These are phyloP conservation scores for Oxystoma pomonae DNA, from an alignment of 2,888 invertebrate genomes.

Conservation along the genomic window DNA sequence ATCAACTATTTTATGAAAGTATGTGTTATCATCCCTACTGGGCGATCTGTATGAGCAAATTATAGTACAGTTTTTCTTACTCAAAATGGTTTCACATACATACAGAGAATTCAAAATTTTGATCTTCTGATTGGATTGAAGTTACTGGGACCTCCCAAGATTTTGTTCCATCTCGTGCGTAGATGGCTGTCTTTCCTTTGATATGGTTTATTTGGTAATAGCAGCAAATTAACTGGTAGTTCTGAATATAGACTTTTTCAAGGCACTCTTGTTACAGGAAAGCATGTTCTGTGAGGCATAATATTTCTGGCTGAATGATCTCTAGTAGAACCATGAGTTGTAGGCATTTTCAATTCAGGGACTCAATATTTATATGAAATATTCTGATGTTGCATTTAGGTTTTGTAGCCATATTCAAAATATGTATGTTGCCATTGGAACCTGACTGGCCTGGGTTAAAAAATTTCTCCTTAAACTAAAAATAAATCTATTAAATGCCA, in stretches of 20 bases:
- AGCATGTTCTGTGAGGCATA: neutral
- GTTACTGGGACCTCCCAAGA: neutral
- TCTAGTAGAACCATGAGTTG: neutral
- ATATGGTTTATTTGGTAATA: neutral
- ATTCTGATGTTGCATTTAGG: neutral
- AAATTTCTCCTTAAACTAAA: neutral
- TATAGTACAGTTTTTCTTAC: neutral
- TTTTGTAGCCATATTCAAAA: neutral
- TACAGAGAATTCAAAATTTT: neutral
- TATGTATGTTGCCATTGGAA: neutral
- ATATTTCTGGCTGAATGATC: neutral
- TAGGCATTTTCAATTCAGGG: neutral
- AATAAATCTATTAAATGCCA: neutral
- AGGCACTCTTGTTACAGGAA: neutral
- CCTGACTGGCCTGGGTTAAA: neutral
- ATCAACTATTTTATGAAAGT: neutral
- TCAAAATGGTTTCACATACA: neutral
- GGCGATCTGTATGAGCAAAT: neutral
- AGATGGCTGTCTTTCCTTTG: neutral
- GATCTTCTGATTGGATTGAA: neutral
- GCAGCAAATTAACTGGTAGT: neutral
- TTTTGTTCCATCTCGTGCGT: neutral
- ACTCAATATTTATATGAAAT: neutral
- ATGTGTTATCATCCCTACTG: neutral
- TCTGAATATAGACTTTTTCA: neutral